Percentiles rank a stretch among this genome's conserved stretches.
phyloP scores from a whole-genome alignment of 2,113 vertebrate species.

The Hypanus sabinus region DNA sequence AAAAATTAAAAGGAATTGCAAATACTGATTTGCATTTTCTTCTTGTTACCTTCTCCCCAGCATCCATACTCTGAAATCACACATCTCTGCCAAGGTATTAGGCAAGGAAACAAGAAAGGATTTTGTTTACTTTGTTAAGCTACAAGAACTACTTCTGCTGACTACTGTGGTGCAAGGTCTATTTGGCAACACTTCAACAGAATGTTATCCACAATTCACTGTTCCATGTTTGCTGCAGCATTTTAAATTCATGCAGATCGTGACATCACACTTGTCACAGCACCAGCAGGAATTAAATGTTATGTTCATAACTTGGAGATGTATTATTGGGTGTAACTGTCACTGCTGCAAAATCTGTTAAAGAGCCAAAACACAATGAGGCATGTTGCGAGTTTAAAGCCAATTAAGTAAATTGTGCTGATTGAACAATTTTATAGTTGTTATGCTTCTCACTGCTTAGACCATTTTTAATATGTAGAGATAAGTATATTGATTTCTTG shows the following conservation, averaged over 20 bases:
- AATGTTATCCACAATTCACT: background rate
- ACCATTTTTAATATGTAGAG: background rate
- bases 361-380: conserved; percentile 11
- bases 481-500: background rate
- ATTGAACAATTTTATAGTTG: background rate
- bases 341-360: conserved; percentile 7
- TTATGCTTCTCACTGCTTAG: background rate
- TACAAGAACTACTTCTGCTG: background rate
- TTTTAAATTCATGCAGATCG: background rate
- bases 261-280: background rate
- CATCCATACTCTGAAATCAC: background rate
- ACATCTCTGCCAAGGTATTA: background rate
- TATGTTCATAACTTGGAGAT: background rate
- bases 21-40: background rate
- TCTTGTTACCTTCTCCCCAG: background rate
- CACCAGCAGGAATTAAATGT: background rate
- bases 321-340: background rate
- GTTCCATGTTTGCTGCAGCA: background rate
- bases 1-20: background rate
- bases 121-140: background rate
- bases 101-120: background rate
- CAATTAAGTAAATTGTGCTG: conserved; percentile 16
- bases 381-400: background rate
- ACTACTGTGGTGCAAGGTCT: background rate
- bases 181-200: background rate